A percentile compares a stretch with the other conserved stretches of the same genome.
These are phyloP conservation scores for Pluvianellus socialis DNA, from an alignment of 2,113 vertebrate species.

Conservation along the genomic window DNA sequence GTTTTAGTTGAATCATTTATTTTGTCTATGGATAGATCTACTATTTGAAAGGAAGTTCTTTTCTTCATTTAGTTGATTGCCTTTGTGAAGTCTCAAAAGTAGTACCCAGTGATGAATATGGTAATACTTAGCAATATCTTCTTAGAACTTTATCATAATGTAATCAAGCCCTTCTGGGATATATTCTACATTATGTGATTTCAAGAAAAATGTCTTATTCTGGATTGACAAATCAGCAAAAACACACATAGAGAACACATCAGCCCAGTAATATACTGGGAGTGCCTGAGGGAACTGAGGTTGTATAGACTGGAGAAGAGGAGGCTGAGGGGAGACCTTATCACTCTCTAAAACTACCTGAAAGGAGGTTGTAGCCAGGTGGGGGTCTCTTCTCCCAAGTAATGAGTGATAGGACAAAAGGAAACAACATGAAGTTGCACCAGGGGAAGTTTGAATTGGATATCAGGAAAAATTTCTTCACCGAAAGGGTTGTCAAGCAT, in stretches of 20 bases:
- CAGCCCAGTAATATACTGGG: neutral
- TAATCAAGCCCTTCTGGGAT: neutral
- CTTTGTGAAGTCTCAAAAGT: neutral
- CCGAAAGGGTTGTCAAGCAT: no score
- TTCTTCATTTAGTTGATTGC: conserved; percentile 6
- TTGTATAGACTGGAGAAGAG: neutral
- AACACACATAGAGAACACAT: neutral
- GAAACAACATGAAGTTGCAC: neutral
- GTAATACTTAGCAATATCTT: neutral
- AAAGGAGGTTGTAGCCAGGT: neutral
- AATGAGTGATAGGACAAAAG: neutral
- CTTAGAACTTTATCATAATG: neutral
- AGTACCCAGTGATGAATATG: neutral
- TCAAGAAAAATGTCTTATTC: neutral
- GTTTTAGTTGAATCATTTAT: neutral
- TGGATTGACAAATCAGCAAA: neutral
- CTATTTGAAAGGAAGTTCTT: neutral
- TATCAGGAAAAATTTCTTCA: neutral
- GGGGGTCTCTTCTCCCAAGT: neutral
- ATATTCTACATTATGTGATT: neutral
- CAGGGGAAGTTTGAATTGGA: neutral
- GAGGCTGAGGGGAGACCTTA: neutral
- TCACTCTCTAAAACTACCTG: neutral
- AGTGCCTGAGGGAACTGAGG: neutral
- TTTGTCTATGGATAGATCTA: neutral